Evolutionary conservation across 2,888 invertebrate species (phyloP).

Genomic region (Lamellibrachia satsuma): DNA sequence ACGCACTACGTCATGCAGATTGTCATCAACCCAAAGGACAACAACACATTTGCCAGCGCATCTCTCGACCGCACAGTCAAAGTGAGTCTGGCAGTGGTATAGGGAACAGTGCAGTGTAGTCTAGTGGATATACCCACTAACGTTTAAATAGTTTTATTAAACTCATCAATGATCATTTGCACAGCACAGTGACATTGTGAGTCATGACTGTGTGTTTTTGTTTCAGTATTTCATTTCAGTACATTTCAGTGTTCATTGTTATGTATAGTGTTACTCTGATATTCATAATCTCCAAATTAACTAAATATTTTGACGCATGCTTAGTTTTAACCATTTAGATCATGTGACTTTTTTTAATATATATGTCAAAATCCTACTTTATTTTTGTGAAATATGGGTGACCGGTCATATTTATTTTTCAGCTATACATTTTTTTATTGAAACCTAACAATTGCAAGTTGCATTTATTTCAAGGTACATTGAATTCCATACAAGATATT

Average conservation of each 20-base stretch:
- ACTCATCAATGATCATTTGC: too few species aligned
- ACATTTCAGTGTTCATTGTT: neutral
- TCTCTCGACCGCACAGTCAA: slow-evolving; percentile 97
- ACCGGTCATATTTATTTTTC: too few species aligned
- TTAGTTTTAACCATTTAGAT: neutral
- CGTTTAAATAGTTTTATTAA: neutral
- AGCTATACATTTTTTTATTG: too few species aligned
- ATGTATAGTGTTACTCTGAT: neutral
- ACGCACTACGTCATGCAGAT: slow-evolving; percentile 99
- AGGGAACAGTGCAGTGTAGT: neutral
- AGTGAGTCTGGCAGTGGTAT: slow-evolving; percentile 66
- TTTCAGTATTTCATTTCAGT: too few species aligned
- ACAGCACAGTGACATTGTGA: too few species aligned
- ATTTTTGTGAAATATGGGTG: too few species aligned
- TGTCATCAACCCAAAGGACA: slow-evolving; percentile 98
- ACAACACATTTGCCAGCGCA: slow-evolving; percentile 99
- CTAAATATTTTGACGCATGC: neutral
- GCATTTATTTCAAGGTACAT: too few species aligned
- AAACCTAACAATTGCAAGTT: too few species aligned
- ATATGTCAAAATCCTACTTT: too few species aligned
- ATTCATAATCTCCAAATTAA: neutral
- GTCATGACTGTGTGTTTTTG: too few species aligned
- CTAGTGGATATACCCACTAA: neutral
- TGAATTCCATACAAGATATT: too few species aligned
- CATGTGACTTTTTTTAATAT: too few species aligned